These are phyloP conservation scores for Spinus pinus DNA, from an alignment of 2,797 vertebrate genomes.

Conservation along the genomic window DNA sequence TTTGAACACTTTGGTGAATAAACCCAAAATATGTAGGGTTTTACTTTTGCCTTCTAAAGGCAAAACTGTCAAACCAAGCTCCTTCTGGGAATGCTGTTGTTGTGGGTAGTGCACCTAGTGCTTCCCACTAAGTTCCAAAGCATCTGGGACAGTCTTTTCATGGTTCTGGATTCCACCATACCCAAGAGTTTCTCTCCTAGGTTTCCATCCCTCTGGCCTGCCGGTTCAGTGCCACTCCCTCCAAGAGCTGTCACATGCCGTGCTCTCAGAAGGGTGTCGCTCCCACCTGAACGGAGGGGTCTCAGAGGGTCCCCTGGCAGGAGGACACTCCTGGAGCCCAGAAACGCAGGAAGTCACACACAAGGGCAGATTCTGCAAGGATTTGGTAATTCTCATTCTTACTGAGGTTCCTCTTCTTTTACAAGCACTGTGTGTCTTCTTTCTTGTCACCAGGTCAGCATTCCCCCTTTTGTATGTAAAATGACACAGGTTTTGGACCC, in stretches of 20 bases:
- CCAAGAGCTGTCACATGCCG: rapidly evolving
- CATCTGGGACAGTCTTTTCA: background rate
- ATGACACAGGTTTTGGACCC: background rate
- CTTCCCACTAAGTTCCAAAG: background rate
- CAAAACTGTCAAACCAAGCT: background rate
- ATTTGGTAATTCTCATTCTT: background rate
- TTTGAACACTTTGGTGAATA: background rate
- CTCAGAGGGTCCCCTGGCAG: background rate
- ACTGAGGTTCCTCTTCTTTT: background rate
- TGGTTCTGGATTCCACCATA: background rate
- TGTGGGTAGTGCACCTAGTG: background rate
- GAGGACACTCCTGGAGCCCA: background rate
- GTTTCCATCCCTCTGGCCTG: background rate
- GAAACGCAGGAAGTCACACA: background rate
- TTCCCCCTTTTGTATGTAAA: background rate
- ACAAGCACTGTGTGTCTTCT: background rate
- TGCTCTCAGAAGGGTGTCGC: no score
- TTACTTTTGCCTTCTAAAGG: background rate
- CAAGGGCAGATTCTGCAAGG: background rate
- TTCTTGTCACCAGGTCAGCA: background rate
- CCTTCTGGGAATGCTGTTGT: rapidly evolving
- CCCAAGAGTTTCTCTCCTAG: background rate
- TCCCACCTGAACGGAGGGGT: background rate
- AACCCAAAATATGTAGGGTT: background rate
- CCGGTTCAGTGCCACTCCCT: rapidly evolving